Evolutionary conservation across 2,113 vertebrate species (phyloP).

Genomic region (Morone saxatilis): DNA sequence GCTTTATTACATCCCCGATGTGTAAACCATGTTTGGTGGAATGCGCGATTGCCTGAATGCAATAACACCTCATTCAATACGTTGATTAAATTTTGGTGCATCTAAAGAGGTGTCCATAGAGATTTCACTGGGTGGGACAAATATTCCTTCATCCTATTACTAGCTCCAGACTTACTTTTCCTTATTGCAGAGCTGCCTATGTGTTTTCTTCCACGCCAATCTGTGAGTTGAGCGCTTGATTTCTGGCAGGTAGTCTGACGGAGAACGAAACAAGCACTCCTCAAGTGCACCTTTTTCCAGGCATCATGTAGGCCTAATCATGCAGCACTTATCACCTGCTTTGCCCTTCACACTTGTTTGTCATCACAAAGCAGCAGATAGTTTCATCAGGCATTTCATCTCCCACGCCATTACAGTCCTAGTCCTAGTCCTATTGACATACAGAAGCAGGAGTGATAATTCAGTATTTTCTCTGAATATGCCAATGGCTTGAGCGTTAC

Average conservation of each 20-base stretch:
- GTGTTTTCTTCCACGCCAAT: neutral
- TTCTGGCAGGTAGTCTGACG: conserved; percentile 33
- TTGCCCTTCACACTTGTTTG: conserved; percentile 57
- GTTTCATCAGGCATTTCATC: conserved; percentile 22
- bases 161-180: conserved; percentile 41
- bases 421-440: conserved; percentile 15
- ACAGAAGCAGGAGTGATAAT: neutral
- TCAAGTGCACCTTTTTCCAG: conserved; percentile 49
- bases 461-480: conserved; percentile 18
- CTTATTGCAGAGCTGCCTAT: conserved; percentile 4
- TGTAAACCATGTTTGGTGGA: conserved; percentile 63
- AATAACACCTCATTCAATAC: conserved; percentile 69
- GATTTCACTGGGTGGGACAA: conserved; percentile 59
- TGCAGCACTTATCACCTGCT: conserved; percentile 51
- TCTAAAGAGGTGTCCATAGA: conserved; percentile 56
- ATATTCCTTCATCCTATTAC: conserved; percentile 42
- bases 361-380: conserved; percentile 38
- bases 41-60: conserved; percentile 53
- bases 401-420: conserved; percentile 19
- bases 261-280: conserved; percentile 27
- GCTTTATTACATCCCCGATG: conserved; percentile 60
- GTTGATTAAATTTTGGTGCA: conserved; percentile 72
- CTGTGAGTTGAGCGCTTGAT: conserved; percentile 25
- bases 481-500: neutral
- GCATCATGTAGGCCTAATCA: conserved; percentile 55